Evolutionary conservation across 2,113 vertebrate genomes (phyloP).

Genomic region (Anolis sagrei): DNA sequence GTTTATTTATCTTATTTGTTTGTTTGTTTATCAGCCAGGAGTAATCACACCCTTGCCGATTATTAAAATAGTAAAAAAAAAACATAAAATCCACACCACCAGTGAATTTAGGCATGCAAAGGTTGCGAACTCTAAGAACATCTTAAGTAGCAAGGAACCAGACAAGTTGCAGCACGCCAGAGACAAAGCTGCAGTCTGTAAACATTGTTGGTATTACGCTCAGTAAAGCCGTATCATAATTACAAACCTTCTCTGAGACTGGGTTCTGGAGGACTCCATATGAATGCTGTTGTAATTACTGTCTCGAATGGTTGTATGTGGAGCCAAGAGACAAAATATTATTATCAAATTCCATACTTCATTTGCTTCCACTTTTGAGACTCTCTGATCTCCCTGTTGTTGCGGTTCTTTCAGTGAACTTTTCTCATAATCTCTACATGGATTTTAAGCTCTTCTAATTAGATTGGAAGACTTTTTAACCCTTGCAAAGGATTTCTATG

Average conservation of each 20-base stretch:
- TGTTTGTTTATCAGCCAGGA: neutral
- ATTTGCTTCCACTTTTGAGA: conserved; percentile 28
- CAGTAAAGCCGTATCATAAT: neutral
- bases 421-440: conserved; percentile 42
- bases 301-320: conserved; percentile 1
- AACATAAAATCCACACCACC: neutral
- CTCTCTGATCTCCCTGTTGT: conserved; percentile 26
- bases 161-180: neutral
- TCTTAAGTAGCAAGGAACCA: neutral
- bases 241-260: neutral
- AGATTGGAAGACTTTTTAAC: conserved; percentile 44
- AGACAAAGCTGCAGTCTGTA: neutral
- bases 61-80: neutral
- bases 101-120: too few relatives aligned
- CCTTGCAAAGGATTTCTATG: neutral
- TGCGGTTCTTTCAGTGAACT: conserved; percentile 40
- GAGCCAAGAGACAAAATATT: conserved; percentile 11
- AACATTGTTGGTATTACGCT: neutral
- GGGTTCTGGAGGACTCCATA: neutral
- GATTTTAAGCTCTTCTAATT: conserved; percentile 52
- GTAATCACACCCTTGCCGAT: neutral
- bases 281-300: neutral
- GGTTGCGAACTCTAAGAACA: neutral
- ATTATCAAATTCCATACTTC: conserved; percentile 25
- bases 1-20: neutral